Evolutionary conservation across 35 echinoderm and acorn worm species (phyloP).

Genomic region (Lytechinus variegatus): DNA sequence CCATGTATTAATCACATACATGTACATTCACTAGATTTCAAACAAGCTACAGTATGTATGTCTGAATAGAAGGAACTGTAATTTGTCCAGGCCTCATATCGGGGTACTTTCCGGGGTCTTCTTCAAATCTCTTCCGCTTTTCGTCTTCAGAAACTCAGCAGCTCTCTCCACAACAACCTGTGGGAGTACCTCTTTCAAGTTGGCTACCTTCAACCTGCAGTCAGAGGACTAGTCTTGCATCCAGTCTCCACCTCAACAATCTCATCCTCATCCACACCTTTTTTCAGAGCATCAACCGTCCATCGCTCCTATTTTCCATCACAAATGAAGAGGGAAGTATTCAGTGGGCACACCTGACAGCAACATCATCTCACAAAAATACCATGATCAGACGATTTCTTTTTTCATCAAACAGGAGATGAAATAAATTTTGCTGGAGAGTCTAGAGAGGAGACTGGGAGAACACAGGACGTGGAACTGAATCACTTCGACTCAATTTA

Average conservation of each 20-base stretch:
- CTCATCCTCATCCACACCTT: neutral
- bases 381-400: neutral
- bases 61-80: neutral
- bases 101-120: constrained; percentile 15
- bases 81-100: neutral
- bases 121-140: constrained; percentile 18
- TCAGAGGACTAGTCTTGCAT: neutral
- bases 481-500: constrained; percentile 31
- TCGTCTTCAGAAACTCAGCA: neutral
- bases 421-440: neutral
- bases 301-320: neutral
- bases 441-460: neutral
- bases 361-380: neutral
- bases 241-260: neutral
- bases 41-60: neutral
- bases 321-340: neutral
- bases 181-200: constrained; percentile 37
- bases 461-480: constrained; percentile 24
- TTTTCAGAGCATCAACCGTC: neutral
- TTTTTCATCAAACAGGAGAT: neutral
- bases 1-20: neutral
- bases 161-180: neutral
- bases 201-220: constrained; percentile 7
- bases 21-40: neutral
- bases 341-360: neutral